A percentile compares a stretch with the other conserved stretches of the same genome.
phyloP scores from a whole-genome alignment of 1,140 invertebrate genomes.

The Atta colombica region DNA sequence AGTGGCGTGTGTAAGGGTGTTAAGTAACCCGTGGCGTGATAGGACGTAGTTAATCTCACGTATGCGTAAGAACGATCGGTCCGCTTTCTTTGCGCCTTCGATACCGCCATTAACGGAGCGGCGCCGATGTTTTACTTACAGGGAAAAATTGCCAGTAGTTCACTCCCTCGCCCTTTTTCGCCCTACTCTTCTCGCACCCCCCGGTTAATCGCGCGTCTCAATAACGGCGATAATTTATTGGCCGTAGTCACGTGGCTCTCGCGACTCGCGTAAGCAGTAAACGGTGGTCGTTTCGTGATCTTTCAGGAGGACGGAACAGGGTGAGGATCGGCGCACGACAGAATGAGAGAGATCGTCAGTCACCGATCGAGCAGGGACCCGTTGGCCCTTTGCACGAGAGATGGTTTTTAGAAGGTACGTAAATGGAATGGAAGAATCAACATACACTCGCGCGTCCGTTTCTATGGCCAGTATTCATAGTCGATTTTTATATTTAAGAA shows the following conservation, averaged over 20 bases:
- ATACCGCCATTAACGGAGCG: constrained; percentile 3
- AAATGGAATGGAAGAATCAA: neutral
- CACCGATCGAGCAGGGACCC: constrained; percentile 75
- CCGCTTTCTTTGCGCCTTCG: constrained; percentile 21
- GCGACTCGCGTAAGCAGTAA: neutral
- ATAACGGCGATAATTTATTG: constrained; percentile 19
- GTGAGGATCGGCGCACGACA: constrained; percentile 62
- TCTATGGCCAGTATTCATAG: too few species aligned
- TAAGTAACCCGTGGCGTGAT: constrained; percentile 69
- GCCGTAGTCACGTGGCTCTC: constrained; percentile 27
- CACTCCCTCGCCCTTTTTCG: neutral
- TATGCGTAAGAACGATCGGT: constrained; percentile 53
- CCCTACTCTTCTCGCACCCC: neutral
- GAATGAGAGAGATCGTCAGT: constrained; percentile 76
- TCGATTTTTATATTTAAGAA: too few species aligned
- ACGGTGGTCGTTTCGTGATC: constrained; percentile 2
- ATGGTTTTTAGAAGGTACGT: constrained; percentile 86
- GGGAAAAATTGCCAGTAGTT: constrained; percentile 50
- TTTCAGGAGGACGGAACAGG: constrained; percentile 69
- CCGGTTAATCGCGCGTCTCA: neutral
- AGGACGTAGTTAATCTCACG: constrained; percentile 65
- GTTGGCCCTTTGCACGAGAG: constrained; percentile 79
- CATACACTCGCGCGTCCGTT: neutral
- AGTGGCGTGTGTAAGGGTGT: constrained; percentile 69
- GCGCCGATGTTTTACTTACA: constrained; percentile 41